Percentiles rank a stretch among this genome's conserved stretches.
These are phyloP conservation scores for Ichneumon xanthorius DNA, from an alignment of 2,888 invertebrate genomes.

Conservation along the genomic window DNA sequence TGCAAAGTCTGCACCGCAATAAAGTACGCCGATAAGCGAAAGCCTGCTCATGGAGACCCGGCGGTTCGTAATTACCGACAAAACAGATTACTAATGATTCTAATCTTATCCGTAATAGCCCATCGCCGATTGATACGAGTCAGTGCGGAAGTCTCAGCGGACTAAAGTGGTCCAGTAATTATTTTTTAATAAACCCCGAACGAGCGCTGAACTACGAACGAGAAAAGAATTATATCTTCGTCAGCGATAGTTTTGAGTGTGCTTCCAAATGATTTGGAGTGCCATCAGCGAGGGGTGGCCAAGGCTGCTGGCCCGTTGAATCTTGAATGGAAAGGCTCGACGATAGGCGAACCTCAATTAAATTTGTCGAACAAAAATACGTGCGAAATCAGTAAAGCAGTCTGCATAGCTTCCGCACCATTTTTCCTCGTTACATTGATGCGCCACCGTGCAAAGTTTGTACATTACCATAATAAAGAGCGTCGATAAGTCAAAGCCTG, in stretches of 20 bases:
- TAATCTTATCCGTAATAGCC: background rate
- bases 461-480: no score
- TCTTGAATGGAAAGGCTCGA: conserved; percentile 46
- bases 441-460: no score
- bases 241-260: conserved; percentile 52
- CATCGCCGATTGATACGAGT: background rate
- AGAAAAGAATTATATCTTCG: background rate
- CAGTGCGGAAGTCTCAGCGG: background rate
- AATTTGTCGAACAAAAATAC: background rate
- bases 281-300: conserved; percentile 51
- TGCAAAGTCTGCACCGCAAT: no score
- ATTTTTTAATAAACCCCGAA: background rate
- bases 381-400: no score
- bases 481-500: no score
- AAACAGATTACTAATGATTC: background rate
- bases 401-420: no score
- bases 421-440: no score
- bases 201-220: background rate
- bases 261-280: conserved; percentile 57
- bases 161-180: background rate
- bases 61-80: background rate
- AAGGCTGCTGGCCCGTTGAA: conserved; percentile 58
- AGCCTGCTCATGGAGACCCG: no score
- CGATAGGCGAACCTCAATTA: conserved; percentile 9
- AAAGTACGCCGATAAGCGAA: no score